These are phyloP conservation scores for Steinernema khuongi DNA, from an alignment of 1,140 invertebrate genomes.

Conservation along the genomic window DNA sequence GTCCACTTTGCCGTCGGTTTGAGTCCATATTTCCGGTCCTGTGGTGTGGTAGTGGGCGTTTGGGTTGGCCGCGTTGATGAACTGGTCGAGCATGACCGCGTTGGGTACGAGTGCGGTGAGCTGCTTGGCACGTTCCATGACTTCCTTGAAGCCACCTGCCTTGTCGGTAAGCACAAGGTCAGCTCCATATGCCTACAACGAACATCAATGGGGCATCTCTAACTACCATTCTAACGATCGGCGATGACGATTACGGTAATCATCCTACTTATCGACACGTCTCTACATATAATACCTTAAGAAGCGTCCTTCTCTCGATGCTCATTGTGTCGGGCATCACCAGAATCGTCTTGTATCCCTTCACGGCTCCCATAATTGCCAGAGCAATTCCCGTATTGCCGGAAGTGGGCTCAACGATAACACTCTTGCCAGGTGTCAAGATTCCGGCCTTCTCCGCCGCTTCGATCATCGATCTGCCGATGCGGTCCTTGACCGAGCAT, in stretches of 20 bases:
- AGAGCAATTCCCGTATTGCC: conserved; percentile 61
- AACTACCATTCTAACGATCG: background rate
- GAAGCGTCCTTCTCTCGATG: conserved; percentile 44
- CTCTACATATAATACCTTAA: conserved; percentile 26
- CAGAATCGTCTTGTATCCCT: conserved; percentile 60
- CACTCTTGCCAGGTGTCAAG: conserved; percentile 58
- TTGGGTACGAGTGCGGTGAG: conserved; percentile 48
- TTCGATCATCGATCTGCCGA: conserved; percentile 54
- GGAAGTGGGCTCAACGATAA: conserved; percentile 56
- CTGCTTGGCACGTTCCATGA: conserved; percentile 52
- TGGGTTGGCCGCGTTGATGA: conserved; percentile 36
- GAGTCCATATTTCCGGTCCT: conserved; percentile 55
- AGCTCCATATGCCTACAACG: conserved; percentile 53
- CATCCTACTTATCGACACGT: background rate
- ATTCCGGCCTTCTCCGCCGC: conserved; percentile 59
- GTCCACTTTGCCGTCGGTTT: conserved; percentile 54
- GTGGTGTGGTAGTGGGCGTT: conserved; percentile 34
- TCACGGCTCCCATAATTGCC: conserved; percentile 56
- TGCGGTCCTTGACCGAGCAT: conserved; percentile 55
- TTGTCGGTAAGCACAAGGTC: conserved; percentile 53
- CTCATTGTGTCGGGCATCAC: conserved; percentile 61
- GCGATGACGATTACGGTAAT: background rate
- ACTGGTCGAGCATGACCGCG: conserved; percentile 45
- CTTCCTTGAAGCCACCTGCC: conserved; percentile 46
- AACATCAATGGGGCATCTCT: conserved; percentile 44